phyloP scores from a whole-genome alignment of 2,888 invertebrate genomes.

The Pelosia muscerda region DNA sequence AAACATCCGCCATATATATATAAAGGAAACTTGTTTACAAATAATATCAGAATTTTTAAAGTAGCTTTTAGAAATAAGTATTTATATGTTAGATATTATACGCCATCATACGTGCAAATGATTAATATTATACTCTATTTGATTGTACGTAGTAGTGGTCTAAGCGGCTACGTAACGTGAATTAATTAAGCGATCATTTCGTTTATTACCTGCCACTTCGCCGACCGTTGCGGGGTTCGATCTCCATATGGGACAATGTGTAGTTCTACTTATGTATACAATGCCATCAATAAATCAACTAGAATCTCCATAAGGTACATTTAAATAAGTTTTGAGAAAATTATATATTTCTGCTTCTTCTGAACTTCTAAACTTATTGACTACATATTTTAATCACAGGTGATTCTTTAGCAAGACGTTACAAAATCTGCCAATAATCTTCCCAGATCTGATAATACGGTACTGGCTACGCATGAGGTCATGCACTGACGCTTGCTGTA shows the following conservation, averaged over 20 bases:
- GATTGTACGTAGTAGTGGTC: neutral
- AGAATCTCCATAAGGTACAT: neutral
- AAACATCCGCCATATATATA: neutral
- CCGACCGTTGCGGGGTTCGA: neutral
- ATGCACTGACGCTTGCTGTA: slow-evolving; percentile 43
- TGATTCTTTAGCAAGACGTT: slow-evolving; percentile 26
- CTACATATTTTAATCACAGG: neutral
- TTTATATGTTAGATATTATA: neutral
- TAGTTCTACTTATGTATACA: too few species aligned
- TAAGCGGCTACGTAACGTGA: neutral
- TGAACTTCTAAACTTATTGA: neutral
- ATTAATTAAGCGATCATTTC: neutral
- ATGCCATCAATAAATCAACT: too few species aligned
- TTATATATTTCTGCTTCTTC: neutral
- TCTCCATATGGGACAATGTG: neutral
- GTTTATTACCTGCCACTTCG: neutral
- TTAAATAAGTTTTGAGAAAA: neutral
- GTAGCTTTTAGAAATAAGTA: neutral
- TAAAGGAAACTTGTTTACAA: neutral
- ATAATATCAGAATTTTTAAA: neutral
- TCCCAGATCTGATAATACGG: slow-evolving; percentile 41
- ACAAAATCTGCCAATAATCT: slow-evolving; percentile 32
- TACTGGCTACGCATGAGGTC: slow-evolving; percentile 38
- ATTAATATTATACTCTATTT: neutral
- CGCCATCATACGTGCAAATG: neutral